A percentile compares a stretch with the other conserved stretches of the same genome.
Conservation (phyloP, 2,888 invertebrate species). For the Drosophila ustulata region DNA sequence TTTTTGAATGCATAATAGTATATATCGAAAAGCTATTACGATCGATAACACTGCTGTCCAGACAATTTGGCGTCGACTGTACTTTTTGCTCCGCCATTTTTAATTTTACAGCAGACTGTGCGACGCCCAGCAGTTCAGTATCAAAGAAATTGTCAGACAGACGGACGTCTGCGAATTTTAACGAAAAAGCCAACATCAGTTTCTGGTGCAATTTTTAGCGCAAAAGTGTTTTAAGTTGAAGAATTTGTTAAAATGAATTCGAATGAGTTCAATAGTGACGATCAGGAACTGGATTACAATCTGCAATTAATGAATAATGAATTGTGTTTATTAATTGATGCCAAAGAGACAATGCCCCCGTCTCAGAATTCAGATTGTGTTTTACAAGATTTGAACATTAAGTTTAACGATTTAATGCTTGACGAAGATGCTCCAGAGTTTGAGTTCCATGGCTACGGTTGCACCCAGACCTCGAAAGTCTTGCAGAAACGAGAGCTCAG, state of each 20-base stretch:
- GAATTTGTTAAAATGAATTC: constrained; percentile 13
- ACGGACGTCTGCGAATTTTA: constrained; percentile 11
- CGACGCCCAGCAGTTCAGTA: constrained; percentile 3
- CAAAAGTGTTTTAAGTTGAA: neutral
- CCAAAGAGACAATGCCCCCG: constrained; percentile 9
- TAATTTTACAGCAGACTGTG: constrained; percentile 18
- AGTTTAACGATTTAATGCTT: constrained; percentile 30
- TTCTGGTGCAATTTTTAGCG: constrained; percentile 14
- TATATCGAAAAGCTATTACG: neutral
- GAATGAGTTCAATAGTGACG: constrained; percentile 9
- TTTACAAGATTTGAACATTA: constrained; percentile 41
- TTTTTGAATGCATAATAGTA: neutral
- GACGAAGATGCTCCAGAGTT: constrained; percentile 37
- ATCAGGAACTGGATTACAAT: constrained; percentile 44
- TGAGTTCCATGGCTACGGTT: constrained; percentile 58
- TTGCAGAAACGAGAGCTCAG: neutral
- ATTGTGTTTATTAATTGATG: constrained; percentile 49
- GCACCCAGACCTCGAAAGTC: constrained; percentile 9
- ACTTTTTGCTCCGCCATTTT: constrained; percentile 23
- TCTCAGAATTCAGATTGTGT: neutral
- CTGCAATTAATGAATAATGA: constrained; percentile 33
- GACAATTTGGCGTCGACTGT: constrained; percentile 43
- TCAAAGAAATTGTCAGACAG: constrained; percentile 28
- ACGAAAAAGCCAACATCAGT: neutral
- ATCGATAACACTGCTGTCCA: constrained; percentile 1